Percentiles rank a stretch among this genome's conserved stretches.
These are phyloP conservation scores for Cotesia congregata DNA, from an alignment of 2,888 invertebrate species.

Conservation along the genomic window DNA sequence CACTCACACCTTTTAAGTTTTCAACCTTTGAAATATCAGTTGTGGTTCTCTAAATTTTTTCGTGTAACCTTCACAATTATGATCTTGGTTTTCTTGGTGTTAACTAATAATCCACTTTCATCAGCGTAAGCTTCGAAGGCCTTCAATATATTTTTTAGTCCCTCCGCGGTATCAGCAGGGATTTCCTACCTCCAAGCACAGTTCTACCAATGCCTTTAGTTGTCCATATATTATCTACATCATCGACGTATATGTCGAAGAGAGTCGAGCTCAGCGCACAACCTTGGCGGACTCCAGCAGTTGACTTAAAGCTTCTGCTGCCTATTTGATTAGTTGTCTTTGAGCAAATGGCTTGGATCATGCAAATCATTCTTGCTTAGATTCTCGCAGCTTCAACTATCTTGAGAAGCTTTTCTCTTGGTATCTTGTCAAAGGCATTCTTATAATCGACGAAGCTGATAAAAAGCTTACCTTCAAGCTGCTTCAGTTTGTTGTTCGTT, in stretches of 20 bases:
- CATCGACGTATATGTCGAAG: conserved; percentile 40
- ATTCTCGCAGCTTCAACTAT: background rate
- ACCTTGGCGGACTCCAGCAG: conserved; percentile 42
- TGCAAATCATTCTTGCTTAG: background rate
- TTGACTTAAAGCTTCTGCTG: background rate
- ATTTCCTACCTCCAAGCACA: conserved; percentile 24
- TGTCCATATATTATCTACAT: conserved; percentile 36
- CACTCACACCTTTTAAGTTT: background rate
- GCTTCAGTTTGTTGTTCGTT: no score
- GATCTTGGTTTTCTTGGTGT: conserved; percentile 3
- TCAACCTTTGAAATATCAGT: conserved; percentile 6
- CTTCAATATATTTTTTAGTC: conserved; percentile 16
- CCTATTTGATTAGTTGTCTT: background rate
- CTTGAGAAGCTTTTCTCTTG: no score
- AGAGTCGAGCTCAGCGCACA: conserved; percentile 43
- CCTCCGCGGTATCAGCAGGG: conserved; percentile 14
- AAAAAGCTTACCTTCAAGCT: no score
- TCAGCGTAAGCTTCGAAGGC: conserved; percentile 3
- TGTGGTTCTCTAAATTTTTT: background rate
- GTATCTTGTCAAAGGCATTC: no score
- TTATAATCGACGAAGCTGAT: no score
- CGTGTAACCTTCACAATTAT: conserved; percentile 3
- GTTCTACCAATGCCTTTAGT: conserved; percentile 13
- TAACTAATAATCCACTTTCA: background rate
- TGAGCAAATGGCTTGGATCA: background rate